A percentile compares a stretch with the other conserved stretches of the same genome.
phyloP scores from a whole-genome alignment of 2,888 invertebrate genomes.

The Ectropis crepuscularia region DNA sequence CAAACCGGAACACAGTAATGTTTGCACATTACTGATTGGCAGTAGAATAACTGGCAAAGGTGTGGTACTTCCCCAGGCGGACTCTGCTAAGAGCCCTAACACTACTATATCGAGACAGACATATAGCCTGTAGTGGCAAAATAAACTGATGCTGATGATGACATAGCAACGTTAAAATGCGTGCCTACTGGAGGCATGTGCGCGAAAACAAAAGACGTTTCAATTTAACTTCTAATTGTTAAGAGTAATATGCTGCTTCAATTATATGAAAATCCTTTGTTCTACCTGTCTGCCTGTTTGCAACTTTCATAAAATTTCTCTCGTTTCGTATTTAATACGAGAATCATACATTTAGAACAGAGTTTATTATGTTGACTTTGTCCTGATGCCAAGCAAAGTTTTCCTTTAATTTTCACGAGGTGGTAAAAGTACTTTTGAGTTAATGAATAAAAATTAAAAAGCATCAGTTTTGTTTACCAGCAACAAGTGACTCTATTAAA shows the following conservation, averaged over 20 bases:
- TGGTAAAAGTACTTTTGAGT: neutral
- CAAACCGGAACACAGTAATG: too few species aligned
- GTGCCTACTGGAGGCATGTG: neutral
- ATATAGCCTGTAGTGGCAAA: too few species aligned
- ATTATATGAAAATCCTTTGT: conserved; percentile 9
- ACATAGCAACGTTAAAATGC: too few species aligned
- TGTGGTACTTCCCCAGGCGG: too few species aligned
- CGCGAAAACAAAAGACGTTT: neutral
- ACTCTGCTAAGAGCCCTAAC: too few species aligned
- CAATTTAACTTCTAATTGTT: conserved; percentile 5
- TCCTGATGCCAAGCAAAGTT: neutral
- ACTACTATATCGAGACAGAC: too few species aligned
- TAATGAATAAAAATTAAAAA: too few species aligned
- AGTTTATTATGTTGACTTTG: conserved; percentile 6
- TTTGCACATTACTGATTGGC: too few species aligned
- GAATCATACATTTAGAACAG: conserved; percentile 4
- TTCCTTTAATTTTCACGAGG: neutral
- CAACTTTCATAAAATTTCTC: neutral
- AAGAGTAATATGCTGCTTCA: neutral
- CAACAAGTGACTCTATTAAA: too few species aligned
- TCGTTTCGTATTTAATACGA: neutral
- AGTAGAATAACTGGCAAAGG: too few species aligned
- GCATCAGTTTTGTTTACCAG: too few species aligned
- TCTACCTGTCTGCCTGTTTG: neutral
- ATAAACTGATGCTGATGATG: too few species aligned